These are phyloP conservation scores for Drosophila cardini DNA, from an alignment of 1,140 invertebrate species.

Conservation along the genomic window DNA sequence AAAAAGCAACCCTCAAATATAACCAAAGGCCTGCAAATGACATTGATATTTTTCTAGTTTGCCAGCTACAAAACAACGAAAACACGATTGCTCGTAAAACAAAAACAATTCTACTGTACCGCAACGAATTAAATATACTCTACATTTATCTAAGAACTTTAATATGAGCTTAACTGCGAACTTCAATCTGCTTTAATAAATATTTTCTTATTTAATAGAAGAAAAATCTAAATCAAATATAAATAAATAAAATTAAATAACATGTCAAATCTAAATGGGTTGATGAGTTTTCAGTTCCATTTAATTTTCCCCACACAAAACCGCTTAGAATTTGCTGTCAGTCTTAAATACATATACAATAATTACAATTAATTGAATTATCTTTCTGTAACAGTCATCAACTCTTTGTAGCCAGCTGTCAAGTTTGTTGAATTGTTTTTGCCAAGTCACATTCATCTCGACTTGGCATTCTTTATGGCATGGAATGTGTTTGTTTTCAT, in stretches of 20 bases:
- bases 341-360: background rate
- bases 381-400: background rate
- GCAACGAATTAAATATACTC: background rate
- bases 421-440: background rate
- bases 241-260: no score
- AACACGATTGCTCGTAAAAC: background rate
- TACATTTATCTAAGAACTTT: background rate
- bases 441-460: conserved; percentile 14
- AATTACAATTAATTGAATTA: conserved; percentile 1
- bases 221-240: no score
- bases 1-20: conserved; percentile 43
- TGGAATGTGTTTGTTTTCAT: background rate
- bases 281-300: no score
- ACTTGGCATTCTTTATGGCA: background rate
- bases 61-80: background rate
- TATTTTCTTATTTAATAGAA: no score
- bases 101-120: background rate
- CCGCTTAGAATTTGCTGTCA: no score
- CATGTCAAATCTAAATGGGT: no score
- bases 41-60: conserved; percentile 74
- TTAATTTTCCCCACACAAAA: no score
- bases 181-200: no score
- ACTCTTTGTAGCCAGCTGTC: background rate
- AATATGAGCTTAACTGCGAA: no score
- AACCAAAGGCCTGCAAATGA: conserved; percentile 65